Evolutionary conservation across 2,113 vertebrate genomes (phyloP), one percentile per base, ranked within the genome.

Genomic region (Pollachius pollachius): DNA sequence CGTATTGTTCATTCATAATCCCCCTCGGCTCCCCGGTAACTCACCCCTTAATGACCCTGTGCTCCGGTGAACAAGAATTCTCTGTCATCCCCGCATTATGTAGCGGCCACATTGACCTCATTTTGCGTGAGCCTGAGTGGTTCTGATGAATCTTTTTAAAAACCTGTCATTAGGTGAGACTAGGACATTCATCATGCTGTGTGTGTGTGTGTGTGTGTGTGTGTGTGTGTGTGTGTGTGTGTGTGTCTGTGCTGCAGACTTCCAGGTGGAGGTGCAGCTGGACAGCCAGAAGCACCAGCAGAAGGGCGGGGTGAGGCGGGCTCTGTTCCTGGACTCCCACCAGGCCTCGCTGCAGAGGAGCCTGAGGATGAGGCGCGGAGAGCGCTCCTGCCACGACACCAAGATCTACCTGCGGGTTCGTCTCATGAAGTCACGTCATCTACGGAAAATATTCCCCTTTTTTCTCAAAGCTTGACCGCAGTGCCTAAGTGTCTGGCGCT

Each of bases 281-380:
- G 96, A 97, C 76, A 92, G 88, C 70, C 87, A 91, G 67, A 96
- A 96, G 78, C 93, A 93, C 85, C 95, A 95, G 80, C 94, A 95
- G 86, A 96, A 94, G 76, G 93, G 92, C 2, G 93, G 92, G 0
- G 83, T 94, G 30, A 92, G 90, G 72, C 88, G 96, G 67, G 93
- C 93, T 0, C 88, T 96, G 58, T 97, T 97, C 77, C 67, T 94
- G 68, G 87, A 91, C 52, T 91, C 94, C 72, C 93, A 88, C 67
- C 91, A 93, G 84, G 84, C 94, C 0, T 71, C 77, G 62, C 79
- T 94, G n/a, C 84, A 85, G 3, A 85, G 76, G 71, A 90, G 71
- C 2, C 73, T 97, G 66, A 81, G 77, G 17, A 81, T 96, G 66
- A 89, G 68, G 58, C 94, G 89, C 0, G 94, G 93, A 23, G 83